phyloP scores from a whole-genome alignment of 2,113 vertebrate genomes.

The Dipodomys stephensi region DNA sequence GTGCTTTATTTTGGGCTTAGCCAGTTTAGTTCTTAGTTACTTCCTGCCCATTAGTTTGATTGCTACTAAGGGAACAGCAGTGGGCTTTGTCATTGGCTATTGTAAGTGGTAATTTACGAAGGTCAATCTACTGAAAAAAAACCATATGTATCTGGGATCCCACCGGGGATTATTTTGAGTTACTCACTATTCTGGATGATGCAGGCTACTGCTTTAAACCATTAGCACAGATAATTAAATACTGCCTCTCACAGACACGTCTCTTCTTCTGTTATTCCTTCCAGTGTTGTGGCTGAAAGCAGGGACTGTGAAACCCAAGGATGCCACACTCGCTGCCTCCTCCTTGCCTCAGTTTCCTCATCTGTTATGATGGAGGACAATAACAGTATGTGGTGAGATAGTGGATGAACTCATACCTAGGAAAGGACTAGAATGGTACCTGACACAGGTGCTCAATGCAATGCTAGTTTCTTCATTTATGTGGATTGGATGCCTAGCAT shows the following conservation, averaged over 20 bases:
- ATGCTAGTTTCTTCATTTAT: not conserved
- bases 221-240: constrained; percentile 59
- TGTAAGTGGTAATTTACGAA: constrained; percentile 67
- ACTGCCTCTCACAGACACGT: not conserved
- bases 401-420: no score
- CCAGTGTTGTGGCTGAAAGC: not conserved
- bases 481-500: not conserved
- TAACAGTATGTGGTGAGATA: not conserved
- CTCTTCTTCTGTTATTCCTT: not conserved
- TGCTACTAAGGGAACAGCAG: constrained; percentile 65
- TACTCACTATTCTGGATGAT: constrained; percentile 19
- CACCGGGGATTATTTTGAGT: not conserved
- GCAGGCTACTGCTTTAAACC: not conserved
- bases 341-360: not conserved
- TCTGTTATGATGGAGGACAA: no score
- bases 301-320: not conserved
- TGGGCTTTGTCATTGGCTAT: constrained; percentile 65
- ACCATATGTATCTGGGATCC: not conserved
- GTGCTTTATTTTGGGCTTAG: constrained; percentile 38
- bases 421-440: not conserved
- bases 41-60: constrained; percentile 75
- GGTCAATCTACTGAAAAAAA: constrained; percentile 62
- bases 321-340: rapidly evolving
- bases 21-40: constrained; percentile 73
- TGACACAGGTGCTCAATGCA: not conserved